These are phyloP conservation scores for Nymphalis c-album DNA, from an alignment of 2,888 invertebrate species.

Conservation along the genomic window DNA sequence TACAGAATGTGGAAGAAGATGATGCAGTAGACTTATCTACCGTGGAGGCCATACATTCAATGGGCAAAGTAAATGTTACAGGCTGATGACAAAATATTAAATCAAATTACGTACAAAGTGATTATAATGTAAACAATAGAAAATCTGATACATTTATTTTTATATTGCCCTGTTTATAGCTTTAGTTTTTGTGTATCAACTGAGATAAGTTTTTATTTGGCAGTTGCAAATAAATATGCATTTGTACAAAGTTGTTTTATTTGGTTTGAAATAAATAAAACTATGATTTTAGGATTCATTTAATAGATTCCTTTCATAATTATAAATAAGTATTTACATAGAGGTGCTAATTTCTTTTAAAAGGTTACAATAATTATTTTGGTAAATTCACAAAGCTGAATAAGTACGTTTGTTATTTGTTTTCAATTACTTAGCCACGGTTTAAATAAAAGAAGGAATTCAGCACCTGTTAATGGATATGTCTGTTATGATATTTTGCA, in stretches of 20 bases:
- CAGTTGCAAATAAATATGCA: constrained; percentile 8
- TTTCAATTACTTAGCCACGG: neutral
- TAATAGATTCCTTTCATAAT: constrained; percentile 16
- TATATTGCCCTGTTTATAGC: constrained; percentile 2
- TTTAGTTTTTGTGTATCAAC: neutral
- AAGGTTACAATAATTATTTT: constrained; percentile 8
- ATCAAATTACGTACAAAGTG: neutral
- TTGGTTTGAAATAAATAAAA: neutral
- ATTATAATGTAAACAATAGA: neutral
- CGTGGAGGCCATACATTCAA: constrained; percentile 77
- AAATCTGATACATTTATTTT: constrained; percentile 11
- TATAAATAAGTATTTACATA: constrained; percentile 21
- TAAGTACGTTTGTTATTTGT: neutral
- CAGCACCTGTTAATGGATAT: constrained; percentile 35
- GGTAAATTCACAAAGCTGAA: constrained; percentile 10
- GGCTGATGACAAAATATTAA: constrained; percentile 42
- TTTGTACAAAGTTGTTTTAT: constrained; percentile 9
- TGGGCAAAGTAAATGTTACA: constrained; percentile 70
- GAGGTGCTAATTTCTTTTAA: constrained; percentile 8
- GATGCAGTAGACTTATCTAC: constrained; percentile 89
- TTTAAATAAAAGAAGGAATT: constrained; percentile 18
- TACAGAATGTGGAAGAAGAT: constrained; percentile 51
- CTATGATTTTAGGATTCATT: constrained; percentile 6
- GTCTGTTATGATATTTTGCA: constrained; percentile 26
- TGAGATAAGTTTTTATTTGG: neutral